Evolutionary conservation across 2,888 invertebrate genomes (phyloP).

Genomic region (Macaria notata): DNA sequence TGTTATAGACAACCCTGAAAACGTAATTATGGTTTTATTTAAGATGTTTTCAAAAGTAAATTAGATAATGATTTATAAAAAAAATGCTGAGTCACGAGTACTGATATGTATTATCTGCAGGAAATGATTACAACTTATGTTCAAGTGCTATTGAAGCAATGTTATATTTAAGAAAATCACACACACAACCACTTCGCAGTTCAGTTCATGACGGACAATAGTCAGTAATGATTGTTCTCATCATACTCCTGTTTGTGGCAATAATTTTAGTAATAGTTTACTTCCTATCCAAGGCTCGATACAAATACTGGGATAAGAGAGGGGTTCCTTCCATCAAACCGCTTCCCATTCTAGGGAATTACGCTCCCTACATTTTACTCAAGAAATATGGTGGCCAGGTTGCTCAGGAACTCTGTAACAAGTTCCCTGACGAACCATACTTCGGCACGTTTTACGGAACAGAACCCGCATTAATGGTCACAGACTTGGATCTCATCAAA

Average conservation of each 20-base stretch:
- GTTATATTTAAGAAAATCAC: too few species aligned
- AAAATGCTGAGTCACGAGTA: too few species aligned
- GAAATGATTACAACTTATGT: too few species aligned
- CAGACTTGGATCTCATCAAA: constrained; percentile 57
- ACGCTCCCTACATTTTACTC: constrained; percentile 45
- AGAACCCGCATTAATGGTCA: constrained; percentile 56
- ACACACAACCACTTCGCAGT: too few species aligned
- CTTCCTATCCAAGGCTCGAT: constrained; percentile 40
- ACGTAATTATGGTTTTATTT: too few species aligned
- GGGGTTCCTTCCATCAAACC: constrained; percentile 49
- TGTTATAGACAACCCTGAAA: too few species aligned
- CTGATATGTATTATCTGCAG: too few species aligned
- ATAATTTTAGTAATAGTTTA: constrained; percentile 30
- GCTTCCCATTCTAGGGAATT: constrained; percentile 55
- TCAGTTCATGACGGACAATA: neutral
- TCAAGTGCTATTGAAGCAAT: too few species aligned
- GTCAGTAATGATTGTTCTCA: neutral
- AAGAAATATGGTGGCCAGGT: constrained; percentile 40
- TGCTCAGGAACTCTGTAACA: constrained; percentile 45
- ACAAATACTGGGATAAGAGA: constrained; percentile 52
- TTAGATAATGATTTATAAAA: too few species aligned
- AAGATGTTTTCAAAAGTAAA: too few species aligned
- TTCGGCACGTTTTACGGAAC: constrained; percentile 61
- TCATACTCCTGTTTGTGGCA: constrained; percentile 2
- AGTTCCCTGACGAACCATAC: constrained; percentile 50